Base-by-base conservation (phyloP, 2,888 invertebrate genomes). In the Eristalinus aeneus region DNA sequence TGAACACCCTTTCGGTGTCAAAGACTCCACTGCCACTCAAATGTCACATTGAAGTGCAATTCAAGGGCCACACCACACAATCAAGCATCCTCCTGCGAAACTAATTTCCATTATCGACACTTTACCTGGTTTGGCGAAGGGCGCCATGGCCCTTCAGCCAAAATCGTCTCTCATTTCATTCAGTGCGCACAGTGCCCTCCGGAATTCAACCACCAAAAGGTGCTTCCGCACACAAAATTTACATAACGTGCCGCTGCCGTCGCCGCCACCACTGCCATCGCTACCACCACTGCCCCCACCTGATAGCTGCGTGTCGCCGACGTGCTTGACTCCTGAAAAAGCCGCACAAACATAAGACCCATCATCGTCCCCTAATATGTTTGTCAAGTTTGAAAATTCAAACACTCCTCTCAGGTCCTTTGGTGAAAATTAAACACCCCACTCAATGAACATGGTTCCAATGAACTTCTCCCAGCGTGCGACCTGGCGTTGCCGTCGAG, bases 391-490 rank as follows among this genome's bases (percentile, higher is more conserved):
- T 82, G 65, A 78, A n/a, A 82, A 86, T 9, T 60, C 86, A 86
- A 86, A 82, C 86, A 86, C 86, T 86, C 68, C n/a, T 22, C 54
- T 22, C 54, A 76, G 46, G 46, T 46, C 46, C 46, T 56, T 27
- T 27, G 65, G 65, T 71, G 73, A 39, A 86, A 86, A 86, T 86
- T 86, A 86, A 86, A 86, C 86, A 82, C 71, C 16, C 77, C 73
- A 73, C 73, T 64, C 16, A 77, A 73, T 78, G 82, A 82, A 82
- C 82, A 74, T 82, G 82, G 76, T 56, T 76, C 75, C 85, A 74
- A 78, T 73, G 81, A 82, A 85, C 73, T 86, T 61, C 69, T 1
- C 12, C 56, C 23, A 3, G 2, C 27, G 27, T 27, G 27, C 27
- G 27, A 27, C 27, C 23, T 6, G 22, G 46, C 46, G 16, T 16